Percentiles rank a stretch among this genome's conserved stretches.
Conservation (phyloP, 2,797 vertebrate genomes). For the Lepus oiostolus region DNA sequence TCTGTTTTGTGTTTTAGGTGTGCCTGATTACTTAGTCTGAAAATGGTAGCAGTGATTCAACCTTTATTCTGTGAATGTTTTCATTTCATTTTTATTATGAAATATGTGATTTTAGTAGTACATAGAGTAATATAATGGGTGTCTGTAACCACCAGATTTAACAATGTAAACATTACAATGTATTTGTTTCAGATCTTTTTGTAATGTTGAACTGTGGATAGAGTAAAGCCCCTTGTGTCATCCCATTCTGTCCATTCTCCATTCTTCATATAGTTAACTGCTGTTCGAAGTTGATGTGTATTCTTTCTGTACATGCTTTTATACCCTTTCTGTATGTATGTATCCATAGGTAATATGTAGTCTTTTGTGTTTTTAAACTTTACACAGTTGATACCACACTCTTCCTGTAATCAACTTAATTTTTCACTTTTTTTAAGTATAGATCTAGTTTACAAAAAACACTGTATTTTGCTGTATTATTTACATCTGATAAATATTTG, state of each 20-base stretch:
- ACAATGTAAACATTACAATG: slow-evolving; percentile 67
- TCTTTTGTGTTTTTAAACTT: slow-evolving; percentile 76
- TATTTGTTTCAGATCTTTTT: slow-evolving; percentile 72
- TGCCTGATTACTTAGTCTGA: slow-evolving; percentile 65
- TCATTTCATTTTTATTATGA: slow-evolving; percentile 69
- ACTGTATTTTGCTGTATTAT: slow-evolving; percentile 67
- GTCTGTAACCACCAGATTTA: slow-evolving; percentile 65
- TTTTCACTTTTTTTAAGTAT: slow-evolving; percentile 71
- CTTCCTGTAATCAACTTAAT: slow-evolving; percentile 72
- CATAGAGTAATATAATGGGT: slow-evolving; percentile 13
- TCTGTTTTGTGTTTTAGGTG: slow-evolving; percentile 60
- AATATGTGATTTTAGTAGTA: slow-evolving; percentile 62
- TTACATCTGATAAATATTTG: slow-evolving; percentile 62
- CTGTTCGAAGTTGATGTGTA: slow-evolving; percentile 72
- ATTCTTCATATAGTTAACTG: slow-evolving; percentile 30
- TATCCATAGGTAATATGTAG: slow-evolving; percentile 72
- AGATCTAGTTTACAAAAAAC: slow-evolving; percentile 46
- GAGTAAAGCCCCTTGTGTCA: slow-evolving; percentile 63
- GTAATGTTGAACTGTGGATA: slow-evolving; percentile 71
- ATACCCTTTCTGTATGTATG: slow-evolving; percentile 74
- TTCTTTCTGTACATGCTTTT: slow-evolving; percentile 77
- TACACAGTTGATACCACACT: slow-evolving; percentile 45
- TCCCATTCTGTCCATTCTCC: slow-evolving; percentile 63
- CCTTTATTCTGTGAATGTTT: slow-evolving; percentile 72
- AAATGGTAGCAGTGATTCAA: slow-evolving; percentile 50